Evolutionary conservation across 2,113 vertebrate genomes (phyloP).

Genomic region (Willisornis vidua): DNA sequence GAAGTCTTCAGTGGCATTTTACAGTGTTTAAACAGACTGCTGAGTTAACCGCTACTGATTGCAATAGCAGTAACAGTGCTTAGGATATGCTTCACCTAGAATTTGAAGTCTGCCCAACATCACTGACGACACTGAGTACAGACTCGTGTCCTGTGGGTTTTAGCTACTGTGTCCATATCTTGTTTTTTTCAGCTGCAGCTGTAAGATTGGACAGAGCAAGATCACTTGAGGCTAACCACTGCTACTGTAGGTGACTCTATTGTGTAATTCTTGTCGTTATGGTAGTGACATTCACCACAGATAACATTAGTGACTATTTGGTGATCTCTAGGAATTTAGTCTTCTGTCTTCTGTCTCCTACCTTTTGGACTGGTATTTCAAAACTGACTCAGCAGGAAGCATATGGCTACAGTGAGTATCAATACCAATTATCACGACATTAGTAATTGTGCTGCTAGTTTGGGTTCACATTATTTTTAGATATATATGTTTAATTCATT

Average conservation of each 20-base stretch:
- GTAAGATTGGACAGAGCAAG: neutral
- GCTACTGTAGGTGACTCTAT: neutral
- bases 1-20: neutral
- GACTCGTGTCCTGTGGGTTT: neutral
- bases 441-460: neutral
- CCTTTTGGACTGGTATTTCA: neutral
- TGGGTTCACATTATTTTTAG: neutral
- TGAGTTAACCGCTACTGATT: neutral
- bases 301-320: neutral
- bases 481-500: neutral
- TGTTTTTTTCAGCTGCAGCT: neutral
- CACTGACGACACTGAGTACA: neutral
- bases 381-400: neutral
- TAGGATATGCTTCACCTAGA: neutral
- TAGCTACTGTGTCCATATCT: fast-evolving
- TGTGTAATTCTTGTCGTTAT: neutral
- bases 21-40: neutral
- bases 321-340: neutral
- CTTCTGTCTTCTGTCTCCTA: neutral
- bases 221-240: neutral
- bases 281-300: neutral
- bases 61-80: neutral
- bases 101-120: neutral
- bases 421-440: fast-evolving
- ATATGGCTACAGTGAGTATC: neutral